Evolutionary conservation across 92 coral and sea anemone genomes (phyloP).

Genomic region (Hydrozoanthus gracilis): DNA sequence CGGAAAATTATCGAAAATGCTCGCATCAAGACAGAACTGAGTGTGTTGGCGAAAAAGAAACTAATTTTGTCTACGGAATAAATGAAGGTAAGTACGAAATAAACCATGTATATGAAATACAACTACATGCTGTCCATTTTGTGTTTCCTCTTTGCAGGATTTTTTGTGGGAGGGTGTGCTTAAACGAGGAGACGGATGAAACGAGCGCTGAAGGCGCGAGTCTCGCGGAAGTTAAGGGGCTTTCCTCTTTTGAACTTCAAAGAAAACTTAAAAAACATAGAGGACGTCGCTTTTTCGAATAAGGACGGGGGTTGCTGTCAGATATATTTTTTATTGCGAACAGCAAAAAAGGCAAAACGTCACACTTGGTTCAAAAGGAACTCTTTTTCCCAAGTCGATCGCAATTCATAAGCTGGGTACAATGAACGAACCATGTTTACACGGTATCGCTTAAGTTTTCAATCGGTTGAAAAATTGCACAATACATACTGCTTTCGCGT

Average conservation of each 20-base stretch:
- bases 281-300: background rate
- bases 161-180: no score
- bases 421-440: background rate
- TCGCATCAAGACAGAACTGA: background rate
- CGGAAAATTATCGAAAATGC: conserved; percentile 10
- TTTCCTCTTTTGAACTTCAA: background rate
- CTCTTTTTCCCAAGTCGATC: background rate
- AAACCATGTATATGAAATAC: no score
- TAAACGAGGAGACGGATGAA: no score
- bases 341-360: background rate
- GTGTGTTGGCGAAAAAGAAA: conserved; percentile 6
- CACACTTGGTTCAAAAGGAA: background rate
- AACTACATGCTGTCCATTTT: no score
- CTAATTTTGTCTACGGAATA: conserved; percentile 22
- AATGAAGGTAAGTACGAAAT: background rate
- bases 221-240: no score
- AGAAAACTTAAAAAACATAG: background rate
- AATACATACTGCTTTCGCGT: no score
- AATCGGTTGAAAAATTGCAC: no score
- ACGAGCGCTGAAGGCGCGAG: no score
- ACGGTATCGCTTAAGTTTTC: no score
- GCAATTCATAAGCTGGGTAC: background rate
- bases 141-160: no score
- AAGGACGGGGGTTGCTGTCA: background rate
- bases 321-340: background rate